A percentile compares a stretch with the other conserved stretches of the same genome.
phyloP scores from a whole-genome alignment of 1,140 invertebrate species.

The Anoplolepis gracilipes region DNA sequence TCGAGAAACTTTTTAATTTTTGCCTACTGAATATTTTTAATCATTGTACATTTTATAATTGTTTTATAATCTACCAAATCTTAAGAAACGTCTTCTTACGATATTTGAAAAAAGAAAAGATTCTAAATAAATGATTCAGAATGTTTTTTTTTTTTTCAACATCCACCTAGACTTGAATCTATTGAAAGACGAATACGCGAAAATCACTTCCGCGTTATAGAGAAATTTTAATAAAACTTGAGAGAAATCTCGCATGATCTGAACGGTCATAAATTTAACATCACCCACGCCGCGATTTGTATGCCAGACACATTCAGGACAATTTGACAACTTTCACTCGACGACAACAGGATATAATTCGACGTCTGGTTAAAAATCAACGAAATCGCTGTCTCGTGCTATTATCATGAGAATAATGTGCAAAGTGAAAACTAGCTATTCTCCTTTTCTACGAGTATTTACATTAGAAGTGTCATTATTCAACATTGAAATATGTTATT shows the following conservation, averaged over 20 bases:
- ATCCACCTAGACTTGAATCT: not conserved
- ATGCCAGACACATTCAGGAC: not conserved
- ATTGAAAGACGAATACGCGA: not conserved
- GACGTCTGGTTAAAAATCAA: slow-evolving; percentile 17
- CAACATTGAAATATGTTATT: slow-evolving; percentile 10
- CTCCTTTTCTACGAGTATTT: not conserved
- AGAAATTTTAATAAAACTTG: slow-evolving; percentile 26
- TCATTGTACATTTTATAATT: not conserved
- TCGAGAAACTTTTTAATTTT: not conserved
- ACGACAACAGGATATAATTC: slow-evolving; percentile 11
- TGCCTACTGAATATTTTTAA: not conserved
- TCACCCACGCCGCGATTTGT: slow-evolving; percentile 6
- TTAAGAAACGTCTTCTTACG: not conserved
- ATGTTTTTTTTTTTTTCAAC: slow-evolving; percentile 27
- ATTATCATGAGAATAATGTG: not conserved
- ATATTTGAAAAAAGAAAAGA: not conserved
- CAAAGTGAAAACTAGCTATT: slow-evolving; percentile 11
- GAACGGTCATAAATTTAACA: slow-evolving; percentile 13
- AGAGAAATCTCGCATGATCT: slow-evolving; percentile 27
- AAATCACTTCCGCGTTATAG: slow-evolving; percentile 29
- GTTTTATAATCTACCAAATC: not conserved
- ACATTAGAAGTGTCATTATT: not conserved
- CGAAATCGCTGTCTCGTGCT: slow-evolving; percentile 2
- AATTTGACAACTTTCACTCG: slow-evolving; percentile 51
- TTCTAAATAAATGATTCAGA: slow-evolving; percentile 15